These are phyloP conservation scores for Drosophila sucinea DNA, from an alignment of 1,140 invertebrate species.

Conservation along the genomic window DNA sequence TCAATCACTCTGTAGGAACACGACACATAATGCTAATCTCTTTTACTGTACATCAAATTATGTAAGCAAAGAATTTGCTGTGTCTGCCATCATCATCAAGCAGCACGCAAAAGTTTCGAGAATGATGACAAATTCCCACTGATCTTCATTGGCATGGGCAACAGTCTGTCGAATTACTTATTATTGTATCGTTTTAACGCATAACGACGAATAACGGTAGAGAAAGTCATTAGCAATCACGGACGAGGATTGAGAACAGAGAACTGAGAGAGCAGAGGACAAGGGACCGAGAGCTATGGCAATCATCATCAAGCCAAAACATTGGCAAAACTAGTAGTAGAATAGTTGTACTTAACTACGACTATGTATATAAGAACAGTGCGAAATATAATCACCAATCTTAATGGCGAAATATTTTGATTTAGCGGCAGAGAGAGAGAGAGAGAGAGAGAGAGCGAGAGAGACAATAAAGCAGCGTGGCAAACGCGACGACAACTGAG, in stretches of 20 bases:
- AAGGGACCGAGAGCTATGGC: slow-evolving; percentile 13
- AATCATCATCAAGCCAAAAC: slow-evolving; percentile 75
- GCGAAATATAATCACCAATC: slow-evolving; percentile 60
- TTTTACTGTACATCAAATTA: too few relatives aligned
- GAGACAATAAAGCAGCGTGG: not conserved
- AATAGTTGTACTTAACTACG: not conserved
- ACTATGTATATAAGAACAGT: slow-evolving; percentile 1
- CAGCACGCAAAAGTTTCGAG: not conserved
- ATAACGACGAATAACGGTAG: slow-evolving; percentile 68
- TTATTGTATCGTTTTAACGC: slow-evolving; percentile 71
- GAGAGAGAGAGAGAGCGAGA: slow-evolving; percentile 4
- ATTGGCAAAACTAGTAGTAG: slow-evolving; percentile 31
- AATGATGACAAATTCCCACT: slow-evolving; percentile 24
- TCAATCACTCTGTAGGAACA: too few relatives aligned
- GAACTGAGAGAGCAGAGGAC: slow-evolving; percentile 5
- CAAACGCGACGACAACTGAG: slow-evolving; percentile 5
- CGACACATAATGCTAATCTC: too few relatives aligned
- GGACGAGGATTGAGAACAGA: slow-evolving; percentile 10
- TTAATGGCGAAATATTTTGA: slow-evolving; percentile 75
- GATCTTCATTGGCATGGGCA: not conserved
- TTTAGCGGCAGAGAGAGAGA: slow-evolving; percentile 16
- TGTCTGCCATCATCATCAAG: not conserved
- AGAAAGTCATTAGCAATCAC: slow-evolving; percentile 49
- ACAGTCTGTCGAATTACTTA: slow-evolving; percentile 46
- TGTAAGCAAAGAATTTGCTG: too few relatives aligned